These are phyloP conservation scores for Amiota minor DNA, from an alignment of 2,888 invertebrate genomes.

Conservation along the genomic window DNA sequence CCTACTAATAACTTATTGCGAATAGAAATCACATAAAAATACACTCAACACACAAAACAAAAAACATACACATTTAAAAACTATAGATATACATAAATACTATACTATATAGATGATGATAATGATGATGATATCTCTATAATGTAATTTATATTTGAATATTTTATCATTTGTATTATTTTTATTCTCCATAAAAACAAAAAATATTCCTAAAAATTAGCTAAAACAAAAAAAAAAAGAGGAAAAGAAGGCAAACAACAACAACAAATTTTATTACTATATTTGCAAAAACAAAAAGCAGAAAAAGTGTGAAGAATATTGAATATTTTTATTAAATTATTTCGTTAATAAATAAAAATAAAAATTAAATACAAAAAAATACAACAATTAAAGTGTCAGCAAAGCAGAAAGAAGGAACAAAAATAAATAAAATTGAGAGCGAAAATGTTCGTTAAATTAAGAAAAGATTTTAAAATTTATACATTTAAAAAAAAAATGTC, in stretches of 20 bases:
- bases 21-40: too few relatives aligned
- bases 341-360: background rate
- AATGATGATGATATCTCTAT: background rate
- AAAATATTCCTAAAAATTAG: conserved; percentile 19
- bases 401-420: too few relatives aligned
- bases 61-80: conserved; percentile 3
- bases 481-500: too few relatives aligned
- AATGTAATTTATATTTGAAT: background rate
- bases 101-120: background rate
- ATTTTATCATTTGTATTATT: conserved; percentile 8
- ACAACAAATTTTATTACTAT: background rate
- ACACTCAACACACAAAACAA: background rate
- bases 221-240: background rate
- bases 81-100: background rate
- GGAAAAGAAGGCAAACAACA: background rate
- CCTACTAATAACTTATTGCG: too few relatives aligned
- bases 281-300: background rate
- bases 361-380: too few relatives aligned
- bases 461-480: too few relatives aligned
- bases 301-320: background rate
- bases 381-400: too few relatives aligned
- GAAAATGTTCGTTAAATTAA: too few relatives aligned
- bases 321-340: conserved; percentile 17
- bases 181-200: conserved; percentile 17
- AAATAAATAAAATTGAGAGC: too few relatives aligned